Evolutionary conservation across 2,797 vertebrate genomes (phyloP).

Genomic region (Gymnothorax reevesii): DNA sequence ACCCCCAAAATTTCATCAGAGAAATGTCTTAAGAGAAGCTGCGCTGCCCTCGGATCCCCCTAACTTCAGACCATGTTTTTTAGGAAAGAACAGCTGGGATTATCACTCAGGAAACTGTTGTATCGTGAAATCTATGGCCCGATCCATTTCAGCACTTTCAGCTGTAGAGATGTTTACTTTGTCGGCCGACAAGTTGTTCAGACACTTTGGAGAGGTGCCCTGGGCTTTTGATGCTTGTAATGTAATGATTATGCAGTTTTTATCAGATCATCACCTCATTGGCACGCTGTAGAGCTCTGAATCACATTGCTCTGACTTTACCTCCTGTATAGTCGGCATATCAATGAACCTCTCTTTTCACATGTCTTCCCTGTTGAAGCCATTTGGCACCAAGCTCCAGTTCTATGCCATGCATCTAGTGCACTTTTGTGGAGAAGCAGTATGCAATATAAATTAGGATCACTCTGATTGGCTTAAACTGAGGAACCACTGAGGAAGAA

Average conservation of each 20-base stretch:
- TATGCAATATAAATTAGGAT: constrained; percentile 3
- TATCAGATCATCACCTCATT: not conserved
- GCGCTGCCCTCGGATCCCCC: too few relatives aligned
- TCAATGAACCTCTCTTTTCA: not conserved
- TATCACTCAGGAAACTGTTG: too few relatives aligned
- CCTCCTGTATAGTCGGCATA: not conserved
- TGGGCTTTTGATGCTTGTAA: not conserved
- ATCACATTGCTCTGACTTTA: not conserved
- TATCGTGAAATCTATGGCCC: too few relatives aligned
- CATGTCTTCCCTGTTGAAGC: not conserved
- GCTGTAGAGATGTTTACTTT: too few relatives aligned
- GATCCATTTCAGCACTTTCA: too few relatives aligned
- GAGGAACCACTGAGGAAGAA: not conserved
- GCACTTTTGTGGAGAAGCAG: not conserved
- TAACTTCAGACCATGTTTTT: too few relatives aligned
- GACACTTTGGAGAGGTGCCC: not conserved
- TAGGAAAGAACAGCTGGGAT: too few relatives aligned
- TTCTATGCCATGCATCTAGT: not conserved
- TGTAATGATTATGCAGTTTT: not conserved
- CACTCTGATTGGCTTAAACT: not conserved
- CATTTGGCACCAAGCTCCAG: not conserved
- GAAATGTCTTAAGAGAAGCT: too few relatives aligned
- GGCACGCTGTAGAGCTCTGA: not conserved
- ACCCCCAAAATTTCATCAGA: too few relatives aligned
- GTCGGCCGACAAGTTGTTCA: too few relatives aligned